Conservation (phyloP, 2,888 invertebrate genomes). For the Acronicta aceris region DNA sequence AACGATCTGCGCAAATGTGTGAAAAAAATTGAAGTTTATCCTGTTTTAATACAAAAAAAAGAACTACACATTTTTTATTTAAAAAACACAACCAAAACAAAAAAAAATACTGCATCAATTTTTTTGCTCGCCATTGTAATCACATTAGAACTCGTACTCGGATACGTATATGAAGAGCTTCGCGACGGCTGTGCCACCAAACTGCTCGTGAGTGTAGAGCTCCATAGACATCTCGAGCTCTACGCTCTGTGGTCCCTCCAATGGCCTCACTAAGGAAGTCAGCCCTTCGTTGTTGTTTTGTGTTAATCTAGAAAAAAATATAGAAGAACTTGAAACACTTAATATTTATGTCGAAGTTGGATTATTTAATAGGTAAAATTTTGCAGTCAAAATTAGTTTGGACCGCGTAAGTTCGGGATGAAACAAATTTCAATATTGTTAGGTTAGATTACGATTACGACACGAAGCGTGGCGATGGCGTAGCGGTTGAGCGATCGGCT, state of each 20-base stretch:
- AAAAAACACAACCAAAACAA: slow-evolving; percentile 2
- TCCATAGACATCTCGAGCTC: slow-evolving; percentile 96
- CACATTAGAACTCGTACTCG: slow-evolving; percentile 91
- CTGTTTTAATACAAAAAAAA: background rate
- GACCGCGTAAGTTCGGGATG: too few relatives aligned
- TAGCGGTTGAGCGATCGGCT: too few relatives aligned
- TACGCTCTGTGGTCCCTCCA: slow-evolving; percentile 97
- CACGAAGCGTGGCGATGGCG: too few relatives aligned
- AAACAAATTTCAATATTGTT: too few relatives aligned
- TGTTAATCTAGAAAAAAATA: slow-evolving; percentile 76
- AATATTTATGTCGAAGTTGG: too few relatives aligned
- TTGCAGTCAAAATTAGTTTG: too few relatives aligned
- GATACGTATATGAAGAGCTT: slow-evolving; percentile 96
- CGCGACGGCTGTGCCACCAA: slow-evolving; percentile 95
- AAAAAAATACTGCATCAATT: slow-evolving; percentile 15
- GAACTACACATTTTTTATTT: background rate
- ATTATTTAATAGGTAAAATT: too few relatives aligned
- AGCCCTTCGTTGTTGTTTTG: slow-evolving; percentile 92
- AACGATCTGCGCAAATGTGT: too few relatives aligned
- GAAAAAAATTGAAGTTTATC: too few relatives aligned
- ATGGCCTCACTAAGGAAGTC: slow-evolving; percentile 92
- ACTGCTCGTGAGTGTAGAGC: slow-evolving; percentile 92
- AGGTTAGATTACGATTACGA: too few relatives aligned
- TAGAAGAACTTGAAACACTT: too few relatives aligned
- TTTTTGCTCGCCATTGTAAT: slow-evolving; percentile 17